Evolutionary conservation across 1,140 invertebrate species (phyloP), one percentile per base, ranked within the genome.

Genomic region (Formica selysi): DNA sequence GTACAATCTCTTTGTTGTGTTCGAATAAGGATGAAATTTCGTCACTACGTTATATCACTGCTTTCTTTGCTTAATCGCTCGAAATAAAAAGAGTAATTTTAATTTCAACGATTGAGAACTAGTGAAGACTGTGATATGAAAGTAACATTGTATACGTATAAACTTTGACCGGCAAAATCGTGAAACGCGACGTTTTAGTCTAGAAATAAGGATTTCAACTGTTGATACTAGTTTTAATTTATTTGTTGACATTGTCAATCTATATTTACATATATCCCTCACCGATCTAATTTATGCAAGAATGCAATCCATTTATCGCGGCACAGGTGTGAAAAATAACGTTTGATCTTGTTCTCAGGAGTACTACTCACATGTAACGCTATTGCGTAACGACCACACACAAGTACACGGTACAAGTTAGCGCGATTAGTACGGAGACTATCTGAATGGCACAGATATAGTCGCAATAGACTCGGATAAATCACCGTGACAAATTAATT

Each of bases 401-500:
- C 26, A 29, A 29, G 26, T 29, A 29, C 54, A 73, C 54, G 29
- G 64, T 8, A 41, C 54, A 48, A 78, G 76, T 80, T 65, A 68
- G 57, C 85, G 22, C 59, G 65, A 86, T 86, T 62, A 81, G 36
- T 26, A 13, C 26, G 76, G 38, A 32, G 41, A 86, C 44, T 80
- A 86, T 80, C 38, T 48, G 57, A 71, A 81, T 68, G 67, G 41
- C 26, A 13, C 51, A 41, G 13, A 71, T 64, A 85, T 44, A 59
- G 79, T 3, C 11, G 16, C 54, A 32, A 36, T 61, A 32, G n/a
- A 48, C 0, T 10, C 29, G n/a, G 19, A 13, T 4, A 8, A 64
- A 67, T 59, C 6, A 38, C 26, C 22, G 29, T 59, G 64, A 80
- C 76, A 85, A 85, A 85, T 80, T 85, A 79, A 79, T 85, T 70